Evolutionary conservation across 1,140 invertebrate genomes (phyloP).

Genomic region (Anastrepha ludens): DNA sequence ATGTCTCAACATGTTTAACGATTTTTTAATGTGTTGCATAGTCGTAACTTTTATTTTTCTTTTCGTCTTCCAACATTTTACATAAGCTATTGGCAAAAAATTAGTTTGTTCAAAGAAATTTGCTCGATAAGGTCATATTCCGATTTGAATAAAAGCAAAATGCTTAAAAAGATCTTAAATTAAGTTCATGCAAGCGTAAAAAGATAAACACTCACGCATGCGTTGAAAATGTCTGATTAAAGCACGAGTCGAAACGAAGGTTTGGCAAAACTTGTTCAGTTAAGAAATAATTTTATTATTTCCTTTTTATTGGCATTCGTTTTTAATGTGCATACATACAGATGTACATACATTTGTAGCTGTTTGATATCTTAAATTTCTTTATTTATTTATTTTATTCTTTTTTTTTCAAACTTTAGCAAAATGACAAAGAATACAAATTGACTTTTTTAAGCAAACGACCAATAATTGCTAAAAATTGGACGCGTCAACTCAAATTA

Average conservation of each 20-base stretch:
- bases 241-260: background rate
- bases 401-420: too few species aligned
- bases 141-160: background rate
- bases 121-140: conserved; percentile 11
- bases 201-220: background rate
- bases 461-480: too few species aligned
- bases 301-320: background rate
- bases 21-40: too few species aligned
- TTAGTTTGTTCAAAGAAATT: conserved; percentile 27
- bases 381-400: background rate
- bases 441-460: too few species aligned
- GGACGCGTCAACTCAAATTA: too few species aligned
- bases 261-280: conserved; percentile 27
- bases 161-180: conserved; percentile 11
- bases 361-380: conserved; percentile 19
- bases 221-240: background rate
- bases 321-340: background rate
- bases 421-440: too few species aligned
- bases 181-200: background rate
- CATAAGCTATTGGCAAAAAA: background rate
- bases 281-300: conserved; percentile 3
- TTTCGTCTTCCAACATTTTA: background rate
- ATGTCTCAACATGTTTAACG: background rate
- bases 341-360: background rate
- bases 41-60: background rate